Conservation (phyloP, 2,113 vertebrate genomes). For the Nanger granti region DNA sequence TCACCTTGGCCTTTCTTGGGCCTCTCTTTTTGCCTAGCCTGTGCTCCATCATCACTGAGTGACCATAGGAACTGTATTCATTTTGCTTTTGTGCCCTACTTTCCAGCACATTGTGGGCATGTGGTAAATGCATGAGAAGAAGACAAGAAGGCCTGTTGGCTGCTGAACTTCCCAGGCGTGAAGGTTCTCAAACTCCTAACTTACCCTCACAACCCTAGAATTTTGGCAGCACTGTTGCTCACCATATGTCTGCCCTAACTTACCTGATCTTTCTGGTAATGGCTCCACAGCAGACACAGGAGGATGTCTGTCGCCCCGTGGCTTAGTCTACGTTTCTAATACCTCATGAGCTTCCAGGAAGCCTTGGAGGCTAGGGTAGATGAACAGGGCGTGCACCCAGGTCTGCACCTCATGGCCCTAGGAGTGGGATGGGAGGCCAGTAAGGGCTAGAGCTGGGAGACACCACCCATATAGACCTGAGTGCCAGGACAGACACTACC, state of each 20-base stretch:
- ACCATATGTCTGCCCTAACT: background rate
- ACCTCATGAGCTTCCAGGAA: background rate
- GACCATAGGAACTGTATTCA: accelerated
- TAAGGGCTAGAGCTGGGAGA: background rate
- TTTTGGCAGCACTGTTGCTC: background rate
- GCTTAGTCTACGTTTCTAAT: background rate
- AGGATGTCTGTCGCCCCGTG: background rate
- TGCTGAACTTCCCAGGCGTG: background rate
- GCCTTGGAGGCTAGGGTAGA: background rate
- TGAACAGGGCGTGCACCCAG: too few relatives aligned
- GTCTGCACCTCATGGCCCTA: background rate
- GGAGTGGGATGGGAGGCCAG: too few relatives aligned
- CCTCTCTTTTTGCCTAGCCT: background rate
- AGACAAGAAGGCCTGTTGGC: background rate
- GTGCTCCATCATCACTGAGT: accelerated
- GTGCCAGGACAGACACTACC: background rate
- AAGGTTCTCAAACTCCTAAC: background rate
- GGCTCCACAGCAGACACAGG: background rate
- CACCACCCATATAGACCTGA: background rate
- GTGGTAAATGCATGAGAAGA: too few relatives aligned
- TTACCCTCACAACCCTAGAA: background rate
- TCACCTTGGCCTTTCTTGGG: background rate
- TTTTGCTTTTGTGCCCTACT: background rate
- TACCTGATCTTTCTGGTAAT: background rate
- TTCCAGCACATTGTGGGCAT: background rate